A percentile compares a stretch with the other conserved stretches of the same genome.
These are phyloP conservation scores for Asbolus verrucosus DNA, from an alignment of 1,140 invertebrate species.

Conservation along the genomic window DNA sequence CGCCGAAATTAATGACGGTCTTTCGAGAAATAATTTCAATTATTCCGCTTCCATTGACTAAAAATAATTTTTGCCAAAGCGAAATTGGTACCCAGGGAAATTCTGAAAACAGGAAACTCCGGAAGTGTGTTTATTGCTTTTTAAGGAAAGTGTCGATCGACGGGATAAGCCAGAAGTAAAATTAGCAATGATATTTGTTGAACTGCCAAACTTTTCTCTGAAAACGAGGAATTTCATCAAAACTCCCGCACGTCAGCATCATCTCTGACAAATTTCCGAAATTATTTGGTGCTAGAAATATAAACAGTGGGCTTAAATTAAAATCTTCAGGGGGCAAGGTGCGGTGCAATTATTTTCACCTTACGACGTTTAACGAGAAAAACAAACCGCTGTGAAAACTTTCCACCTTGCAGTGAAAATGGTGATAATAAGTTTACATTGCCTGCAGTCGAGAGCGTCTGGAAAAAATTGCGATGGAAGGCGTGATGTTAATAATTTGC, in stretches of 20 bases:
- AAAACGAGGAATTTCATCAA: not conserved
- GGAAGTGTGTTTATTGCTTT: constrained; percentile 27
- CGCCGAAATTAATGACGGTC: not conserved
- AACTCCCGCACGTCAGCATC: not conserved
- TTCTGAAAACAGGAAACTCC: constrained; percentile 24
- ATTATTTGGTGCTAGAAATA: constrained; percentile 3
- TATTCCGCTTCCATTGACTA: not conserved
- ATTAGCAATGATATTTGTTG: constrained; percentile 32
- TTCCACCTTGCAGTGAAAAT: not conserved
- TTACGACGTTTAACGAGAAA: constrained; percentile 15
- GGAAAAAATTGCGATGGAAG: too few species aligned
- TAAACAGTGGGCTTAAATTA: too few species aligned
- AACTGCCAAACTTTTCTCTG: constrained; percentile 1
- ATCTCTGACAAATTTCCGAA: not conserved
- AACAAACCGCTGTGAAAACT: not conserved
- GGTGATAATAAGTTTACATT: too few species aligned
- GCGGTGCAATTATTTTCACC: constrained; percentile 32
- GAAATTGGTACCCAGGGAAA: constrained; percentile 5
- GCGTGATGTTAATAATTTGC: too few species aligned
- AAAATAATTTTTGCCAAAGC: constrained; percentile 12
- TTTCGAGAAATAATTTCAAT: not conserved
- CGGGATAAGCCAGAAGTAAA: constrained; percentile 1
- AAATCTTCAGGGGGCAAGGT: too few species aligned
- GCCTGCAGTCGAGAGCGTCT: too few species aligned
- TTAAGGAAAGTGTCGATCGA: constrained; percentile 4